phyloP scores from a whole-genome alignment of 2,888 invertebrate species.

The Eulithis testata region DNA sequence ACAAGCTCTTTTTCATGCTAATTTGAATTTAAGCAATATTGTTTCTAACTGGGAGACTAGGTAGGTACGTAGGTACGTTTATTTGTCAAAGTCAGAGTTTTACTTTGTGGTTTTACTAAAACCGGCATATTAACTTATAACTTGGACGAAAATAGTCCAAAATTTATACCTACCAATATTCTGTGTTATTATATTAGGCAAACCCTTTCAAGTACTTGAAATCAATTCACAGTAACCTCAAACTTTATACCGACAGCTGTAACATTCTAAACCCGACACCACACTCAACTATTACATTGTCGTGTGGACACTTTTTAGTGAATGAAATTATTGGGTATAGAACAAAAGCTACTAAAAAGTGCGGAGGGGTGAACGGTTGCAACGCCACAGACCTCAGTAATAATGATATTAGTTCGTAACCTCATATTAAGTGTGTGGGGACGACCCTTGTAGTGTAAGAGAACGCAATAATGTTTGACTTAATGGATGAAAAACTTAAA shows the following conservation, averaged over 20 bases:
- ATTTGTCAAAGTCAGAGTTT: not conserved
- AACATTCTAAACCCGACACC: constrained; percentile 43
- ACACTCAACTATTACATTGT: constrained; percentile 43
- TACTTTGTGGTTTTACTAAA: too few species aligned
- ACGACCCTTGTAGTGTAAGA: constrained; percentile 36
- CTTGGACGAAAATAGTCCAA: too few species aligned
- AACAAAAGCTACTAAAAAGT: constrained; percentile 64
- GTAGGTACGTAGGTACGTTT: not conserved
- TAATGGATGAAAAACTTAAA: not conserved
- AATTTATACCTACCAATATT: too few species aligned
- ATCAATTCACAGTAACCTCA: constrained; percentile 14
- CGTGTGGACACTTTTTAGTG: constrained; percentile 48
- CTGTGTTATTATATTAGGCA: not conserved
- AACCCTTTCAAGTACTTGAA: not conserved
- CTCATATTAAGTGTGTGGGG: constrained; percentile 63
- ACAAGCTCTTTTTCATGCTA: constrained; percentile 46
- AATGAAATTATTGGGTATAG: constrained; percentile 62
- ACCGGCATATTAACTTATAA: too few species aligned
- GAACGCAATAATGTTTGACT: not conserved
- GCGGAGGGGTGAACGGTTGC: constrained; percentile 52
- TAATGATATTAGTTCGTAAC: constrained; percentile 78
- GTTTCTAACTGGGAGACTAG: constrained; percentile 10
- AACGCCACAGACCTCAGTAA: constrained; percentile 54
- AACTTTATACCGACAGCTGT: constrained; percentile 42
- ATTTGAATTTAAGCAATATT: constrained; percentile 22